phyloP scores from a whole-genome alignment of 2,888 invertebrate genomes.

The Phalera bucephala region DNA sequence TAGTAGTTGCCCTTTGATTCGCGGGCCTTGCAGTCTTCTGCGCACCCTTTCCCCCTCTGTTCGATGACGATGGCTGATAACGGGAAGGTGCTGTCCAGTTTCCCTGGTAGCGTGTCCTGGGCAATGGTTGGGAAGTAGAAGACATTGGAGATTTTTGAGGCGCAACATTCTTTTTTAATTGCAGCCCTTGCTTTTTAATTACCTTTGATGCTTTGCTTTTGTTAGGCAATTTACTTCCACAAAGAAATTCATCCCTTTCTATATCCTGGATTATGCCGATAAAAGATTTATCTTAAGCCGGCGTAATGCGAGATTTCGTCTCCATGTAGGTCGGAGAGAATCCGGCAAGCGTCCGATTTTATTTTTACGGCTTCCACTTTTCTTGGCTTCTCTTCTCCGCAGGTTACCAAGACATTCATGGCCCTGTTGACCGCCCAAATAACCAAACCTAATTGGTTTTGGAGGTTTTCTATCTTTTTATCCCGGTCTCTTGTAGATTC shows the following conservation, averaged over 20 bases:
- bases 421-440: conserved; percentile 7
- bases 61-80: conserved; percentile 4
- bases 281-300: conserved; percentile 10
- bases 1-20: background rate
- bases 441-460: conserved; percentile 6
- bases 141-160: too few relatives aligned
- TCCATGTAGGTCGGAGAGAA: conserved; percentile 5
- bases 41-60: conserved; percentile 8
- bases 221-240: conserved; percentile 5
- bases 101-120: conserved; percentile 6
- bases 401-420: conserved; percentile 2
- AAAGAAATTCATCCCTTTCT: conserved; percentile 12
- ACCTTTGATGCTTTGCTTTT: conserved; percentile 14
- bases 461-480: conserved; percentile 7
- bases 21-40: background rate
- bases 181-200: conserved; percentile 11
- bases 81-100: conserved; percentile 12
- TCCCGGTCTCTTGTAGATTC: conserved; percentile 6
- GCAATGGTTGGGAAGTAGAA: background rate
- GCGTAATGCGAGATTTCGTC: conserved; percentile 4
- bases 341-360: conserved; percentile 4
- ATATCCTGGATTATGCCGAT: conserved; percentile 9
- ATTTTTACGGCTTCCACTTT: conserved; percentile 6
- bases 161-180: conserved; percentile 9
- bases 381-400: too few relatives aligned